Evolutionary conservation across 2,113 vertebrate genomes (phyloP).

Genomic region (Nyctibius bracteatus): DNA sequence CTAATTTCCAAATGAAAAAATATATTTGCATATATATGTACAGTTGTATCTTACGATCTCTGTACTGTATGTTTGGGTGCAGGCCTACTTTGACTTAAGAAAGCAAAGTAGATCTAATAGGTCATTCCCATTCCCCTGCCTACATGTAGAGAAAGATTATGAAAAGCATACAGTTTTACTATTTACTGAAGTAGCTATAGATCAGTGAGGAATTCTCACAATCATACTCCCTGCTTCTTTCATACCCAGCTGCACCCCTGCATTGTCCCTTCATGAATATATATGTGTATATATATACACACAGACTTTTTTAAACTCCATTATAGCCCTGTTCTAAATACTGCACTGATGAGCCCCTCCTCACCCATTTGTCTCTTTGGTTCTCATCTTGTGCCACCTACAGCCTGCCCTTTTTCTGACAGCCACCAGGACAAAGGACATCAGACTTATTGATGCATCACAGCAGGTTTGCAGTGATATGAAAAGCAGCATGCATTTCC

Average conservation of each 20-base stretch:
- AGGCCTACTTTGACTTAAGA: background rate
- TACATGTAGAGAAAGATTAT: background rate
- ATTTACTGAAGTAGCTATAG: background rate
- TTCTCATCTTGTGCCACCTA: background rate
- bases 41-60: background rate
- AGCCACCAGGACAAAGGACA: background rate
- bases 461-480: background rate
- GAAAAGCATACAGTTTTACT: background rate
- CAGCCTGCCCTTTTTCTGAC: background rate
- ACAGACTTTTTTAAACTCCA: background rate
- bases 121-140: background rate
- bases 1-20: background rate
- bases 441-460: background rate
- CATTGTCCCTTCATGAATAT: background rate
- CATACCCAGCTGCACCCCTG: background rate
- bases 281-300: rapidly evolving
- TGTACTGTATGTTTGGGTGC: background rate
- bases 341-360: background rate
- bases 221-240: background rate
- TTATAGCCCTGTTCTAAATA: background rate
- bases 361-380: background rate
- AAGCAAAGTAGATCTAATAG: background rate
- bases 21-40: background rate
- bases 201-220: background rate
- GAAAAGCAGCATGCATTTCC: background rate